These are phyloP conservation scores for Epizoanthus ramosus DNA, from an alignment of 92 coral and sea anemone genomes.

Conservation along the genomic window DNA sequence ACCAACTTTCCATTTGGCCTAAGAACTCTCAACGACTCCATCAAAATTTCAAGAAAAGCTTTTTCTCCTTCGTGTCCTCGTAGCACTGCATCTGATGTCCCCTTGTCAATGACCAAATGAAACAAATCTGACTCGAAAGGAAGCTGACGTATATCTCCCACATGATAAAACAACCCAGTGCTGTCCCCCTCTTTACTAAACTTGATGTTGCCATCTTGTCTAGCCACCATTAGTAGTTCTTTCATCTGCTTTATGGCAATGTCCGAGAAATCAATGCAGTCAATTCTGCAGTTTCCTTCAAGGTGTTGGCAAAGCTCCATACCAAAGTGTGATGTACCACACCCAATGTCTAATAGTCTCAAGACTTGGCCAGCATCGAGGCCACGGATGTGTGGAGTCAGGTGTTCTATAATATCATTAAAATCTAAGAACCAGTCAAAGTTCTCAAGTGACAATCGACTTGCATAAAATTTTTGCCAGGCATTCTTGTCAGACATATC, in stretches of 20 bases:
- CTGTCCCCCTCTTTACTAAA: slow-evolving; percentile 12
- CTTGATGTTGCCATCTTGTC: not conserved
- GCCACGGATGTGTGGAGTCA: slow-evolving; percentile 37
- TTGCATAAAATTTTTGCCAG: slow-evolving; percentile 75
- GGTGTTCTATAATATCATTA: slow-evolving; percentile 59
- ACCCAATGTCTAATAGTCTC: slow-evolving; percentile 76
- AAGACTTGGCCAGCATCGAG: slow-evolving; percentile 4
- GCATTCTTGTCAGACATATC: slow-evolving; percentile 70
- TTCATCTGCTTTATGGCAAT: slow-evolving; percentile 62
- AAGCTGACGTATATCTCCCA: slow-evolving; percentile 62
- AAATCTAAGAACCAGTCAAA: slow-evolving; percentile 84
- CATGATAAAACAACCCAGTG: slow-evolving; percentile 54
- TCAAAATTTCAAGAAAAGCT: slow-evolving; percentile 53
- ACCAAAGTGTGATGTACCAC: slow-evolving; percentile 82
- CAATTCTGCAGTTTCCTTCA: slow-evolving; percentile 62
- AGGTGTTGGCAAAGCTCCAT: slow-evolving; percentile 54
- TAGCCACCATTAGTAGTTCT: slow-evolving; percentile 21
- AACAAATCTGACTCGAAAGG: slow-evolving; percentile 62
- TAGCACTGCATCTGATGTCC: slow-evolving; percentile 81
- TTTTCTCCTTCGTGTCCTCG: slow-evolving; percentile 66
- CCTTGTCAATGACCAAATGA: slow-evolving; percentile 71
- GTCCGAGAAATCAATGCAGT: slow-evolving; percentile 73
- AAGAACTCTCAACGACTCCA: slow-evolving; percentile 68
- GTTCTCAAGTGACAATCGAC: slow-evolving; percentile 47
- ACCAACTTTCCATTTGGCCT: slow-evolving; percentile 60